Base-by-base conservation (phyloP, 2,797 vertebrate species). In the Mus minutoides region DNA sequence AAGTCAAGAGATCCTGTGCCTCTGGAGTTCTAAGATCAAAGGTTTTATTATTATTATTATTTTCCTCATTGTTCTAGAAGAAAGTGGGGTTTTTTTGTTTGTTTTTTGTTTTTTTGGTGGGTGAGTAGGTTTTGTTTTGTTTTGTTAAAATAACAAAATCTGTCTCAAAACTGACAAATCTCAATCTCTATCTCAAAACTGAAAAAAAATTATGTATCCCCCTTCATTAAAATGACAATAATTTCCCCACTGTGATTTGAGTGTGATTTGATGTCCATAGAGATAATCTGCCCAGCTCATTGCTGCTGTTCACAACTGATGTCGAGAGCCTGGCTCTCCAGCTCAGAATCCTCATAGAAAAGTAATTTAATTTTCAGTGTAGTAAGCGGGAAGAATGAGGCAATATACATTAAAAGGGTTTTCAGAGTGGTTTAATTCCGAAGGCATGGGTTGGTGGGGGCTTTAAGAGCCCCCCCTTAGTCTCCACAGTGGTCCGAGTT, bases 341-440 rank as follows among this genome's bases (percentile, higher is more conserved):
- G 82, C 92, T 76, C 22, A 14, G 91, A 87, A 69, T 54, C 94
- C 86, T 96, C 94, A 75, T 69, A 87, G 96, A 88, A 82, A 92
- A 94, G 94, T 96, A 95, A 97, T 94, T 97, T 94, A 90, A 91
- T 97, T 94, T 96, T 91, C 91, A 75, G 83, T 54, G 91, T 94
- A 77, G 82, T 95, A 96, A 93, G 96, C 94, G 91, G 94, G 90
- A 92, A 96, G 94, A 93, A 95, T 37, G 89, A 96, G 90, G 94
- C 88, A 90, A 76, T 95, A 56, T 71, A 80, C 76, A 82, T 95
- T 89, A 92, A 58, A 94, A 82, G 96, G 75, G 19, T 91, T 94
- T 96, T 94, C 89, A 43, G 79, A 71, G 78, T 71, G 49, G 56
- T 85, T 97, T 96, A 95, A 94, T 97, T 97, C 91, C 46, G 29